Evolutionary conservation across 2,113 vertebrate species (phyloP).

Genomic region (Grantiella picta): DNA sequence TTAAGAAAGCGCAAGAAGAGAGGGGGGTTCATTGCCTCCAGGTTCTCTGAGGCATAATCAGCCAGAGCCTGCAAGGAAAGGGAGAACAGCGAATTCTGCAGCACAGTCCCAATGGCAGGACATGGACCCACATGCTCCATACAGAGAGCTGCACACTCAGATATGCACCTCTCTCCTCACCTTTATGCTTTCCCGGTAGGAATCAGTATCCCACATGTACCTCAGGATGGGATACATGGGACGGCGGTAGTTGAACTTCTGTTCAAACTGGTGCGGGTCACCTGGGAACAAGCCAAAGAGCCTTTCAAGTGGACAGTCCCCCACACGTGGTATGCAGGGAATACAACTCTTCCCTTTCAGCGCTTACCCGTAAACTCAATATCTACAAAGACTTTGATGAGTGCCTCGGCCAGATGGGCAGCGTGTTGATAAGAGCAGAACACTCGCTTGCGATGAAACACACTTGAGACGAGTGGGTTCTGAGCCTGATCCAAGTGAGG

Average conservation of each 20-base stretch:
- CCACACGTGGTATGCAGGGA: neutral
- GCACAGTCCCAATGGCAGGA: neutral
- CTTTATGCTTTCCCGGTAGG: slow-evolving; percentile 92
- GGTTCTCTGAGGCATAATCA: slow-evolving; percentile 90
- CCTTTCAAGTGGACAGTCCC: neutral
- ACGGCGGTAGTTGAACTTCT: slow-evolving; percentile 98
- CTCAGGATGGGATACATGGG: slow-evolving; percentile 98
- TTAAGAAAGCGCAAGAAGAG: slow-evolving; percentile 96
- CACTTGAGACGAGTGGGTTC: slow-evolving; percentile 78
- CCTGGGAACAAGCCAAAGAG: slow-evolving; percentile 65
- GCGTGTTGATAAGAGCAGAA: slow-evolving; percentile 88
- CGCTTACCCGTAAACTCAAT: slow-evolving; percentile 93
- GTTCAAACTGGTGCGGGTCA: slow-evolving; percentile 98
- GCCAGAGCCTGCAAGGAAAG: slow-evolving; percentile 81
- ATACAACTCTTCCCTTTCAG: rapidly evolving
- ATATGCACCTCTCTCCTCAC: slow-evolving; percentile 31
- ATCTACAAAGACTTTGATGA: slow-evolving; percentile 97
- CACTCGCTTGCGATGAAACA: slow-evolving; percentile 91
- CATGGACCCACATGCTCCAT: rapidly evolving
- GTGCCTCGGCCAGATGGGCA: slow-evolving; percentile 87
- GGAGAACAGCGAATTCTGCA: neutral
- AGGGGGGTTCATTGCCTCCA: slow-evolving; percentile 96
- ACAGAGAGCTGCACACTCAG: neutral
- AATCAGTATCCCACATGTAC: slow-evolving; percentile 93
- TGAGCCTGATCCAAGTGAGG: slow-evolving; percentile 88